Evolutionary conservation across 2,888 invertebrate species (phyloP), one percentile per base, ranked within the genome.

Genomic region (Caenorhabditis doughertyi): DNA sequence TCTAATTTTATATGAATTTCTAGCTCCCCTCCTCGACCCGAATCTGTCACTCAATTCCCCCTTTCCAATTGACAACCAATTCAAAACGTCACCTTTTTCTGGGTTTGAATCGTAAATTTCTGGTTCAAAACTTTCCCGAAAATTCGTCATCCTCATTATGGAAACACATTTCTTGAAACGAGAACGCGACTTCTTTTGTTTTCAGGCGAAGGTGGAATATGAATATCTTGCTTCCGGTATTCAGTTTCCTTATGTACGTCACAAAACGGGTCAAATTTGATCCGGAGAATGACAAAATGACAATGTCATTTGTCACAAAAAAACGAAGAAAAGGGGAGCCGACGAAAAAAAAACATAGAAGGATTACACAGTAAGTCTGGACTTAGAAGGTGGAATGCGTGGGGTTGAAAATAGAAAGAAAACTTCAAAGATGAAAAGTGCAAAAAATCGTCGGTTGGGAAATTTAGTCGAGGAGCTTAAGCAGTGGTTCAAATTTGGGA

Each of bases 1-100:
- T 9, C 35, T 9, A 9, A 35, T 35, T 51, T 51, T 51, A 51
- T 51, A 51, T 25, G 25, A 51, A 51, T 51, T 25, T 51, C 25
- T 16, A 18, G 18, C n/a, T 7, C n/a, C n/a, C n/a, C n/a, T n/a
- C 18, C 7, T 16, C 49, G 23, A 51, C 51, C 25, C 51, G 13
- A 51, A 51, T n/a, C 9, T 51, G 51, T 51, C 51, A 51, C 23
- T 51, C 25, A 23, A 51, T 25, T 51, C 44, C 44, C 44, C n/a
- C 44, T 39, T 39, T 39, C 44, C 44, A 11, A 47, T 4, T 25
- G 51, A 51, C 51, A 25, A 18, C 16, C 55, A n/a, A 55, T 32
- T 55, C 55, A 29, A 55, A 55, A 55, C 55, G 55, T 55, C 55
- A 51, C 51, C 51, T 51, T 51, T 51, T 11, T 25, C 51, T 47